phyloP scores from a whole-genome alignment of 2,888 invertebrate genomes.

The Drosophila peninsularis region DNA sequence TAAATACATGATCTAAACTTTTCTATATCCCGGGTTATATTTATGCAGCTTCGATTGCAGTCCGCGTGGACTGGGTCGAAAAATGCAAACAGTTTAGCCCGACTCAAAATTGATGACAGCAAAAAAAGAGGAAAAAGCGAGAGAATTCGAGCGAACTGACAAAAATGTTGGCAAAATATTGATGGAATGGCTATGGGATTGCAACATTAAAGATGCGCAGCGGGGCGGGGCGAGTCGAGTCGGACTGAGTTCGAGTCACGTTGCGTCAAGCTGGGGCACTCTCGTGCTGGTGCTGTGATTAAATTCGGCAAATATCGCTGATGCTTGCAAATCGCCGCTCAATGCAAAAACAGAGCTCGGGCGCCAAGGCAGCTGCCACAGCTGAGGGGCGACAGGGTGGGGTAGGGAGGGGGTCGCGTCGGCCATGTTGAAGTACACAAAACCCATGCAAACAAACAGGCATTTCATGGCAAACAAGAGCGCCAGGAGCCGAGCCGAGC shows the following conservation, averaged over 20 bases:
- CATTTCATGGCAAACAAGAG: conserved; percentile 73
- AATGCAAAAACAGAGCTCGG: conserved; percentile 52
- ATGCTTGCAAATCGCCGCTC: conserved; percentile 74
- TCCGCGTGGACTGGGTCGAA: neutral
- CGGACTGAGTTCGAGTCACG: conserved; percentile 6
- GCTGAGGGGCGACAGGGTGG: neutral
- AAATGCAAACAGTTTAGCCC: conserved; percentile 13
- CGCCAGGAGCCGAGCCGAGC: conserved; percentile 14
- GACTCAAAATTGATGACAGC: conserved; percentile 8
- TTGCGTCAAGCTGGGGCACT: conserved; percentile 41
- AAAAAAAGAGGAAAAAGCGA: neutral
- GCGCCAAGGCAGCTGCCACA: conserved; percentile 19
- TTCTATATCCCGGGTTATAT: neutral
- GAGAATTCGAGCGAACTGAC: conserved; percentile 4
- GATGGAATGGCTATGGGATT: conserved; percentile 18
- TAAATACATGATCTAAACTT: neutral
- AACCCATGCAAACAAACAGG: conserved; percentile 77
- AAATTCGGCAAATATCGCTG: conserved; percentile 79
- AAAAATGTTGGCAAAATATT: conserved; percentile 28
- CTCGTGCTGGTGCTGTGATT: conserved; percentile 64
- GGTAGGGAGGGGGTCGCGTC: conserved; percentile 8
- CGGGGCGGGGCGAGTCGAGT: neutral
- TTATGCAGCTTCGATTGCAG: neutral
- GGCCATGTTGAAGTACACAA: conserved; percentile 77
- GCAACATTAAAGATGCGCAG: conserved; percentile 30